Percentiles rank a stretch among this genome's conserved stretches.
phyloP scores from a whole-genome alignment of 2,113 vertebrate species.

The Megaceryle maxima region DNA sequence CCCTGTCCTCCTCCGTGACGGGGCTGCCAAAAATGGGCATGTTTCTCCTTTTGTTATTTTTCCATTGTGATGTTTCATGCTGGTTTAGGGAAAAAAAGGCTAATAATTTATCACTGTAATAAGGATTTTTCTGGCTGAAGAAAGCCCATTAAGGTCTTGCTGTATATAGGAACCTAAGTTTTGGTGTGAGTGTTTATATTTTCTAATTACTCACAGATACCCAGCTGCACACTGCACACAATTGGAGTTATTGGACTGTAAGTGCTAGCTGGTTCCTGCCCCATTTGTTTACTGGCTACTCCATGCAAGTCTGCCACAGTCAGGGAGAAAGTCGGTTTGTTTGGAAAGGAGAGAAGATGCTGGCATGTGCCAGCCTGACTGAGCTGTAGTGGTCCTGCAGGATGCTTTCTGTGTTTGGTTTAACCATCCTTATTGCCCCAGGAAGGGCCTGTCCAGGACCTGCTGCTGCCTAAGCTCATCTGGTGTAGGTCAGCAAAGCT shows the following conservation, averaged over 20 bases:
- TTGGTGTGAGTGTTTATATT: constrained; percentile 36
- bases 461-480: background rate
- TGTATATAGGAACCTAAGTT: constrained; percentile 45
- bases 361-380: background rate
- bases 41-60: constrained; percentile 42
- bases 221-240: too few relatives aligned
- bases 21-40: background rate
- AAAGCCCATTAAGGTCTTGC: constrained; percentile 54
- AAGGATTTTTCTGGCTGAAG: constrained; percentile 57
- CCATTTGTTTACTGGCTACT: constrained; percentile 17
- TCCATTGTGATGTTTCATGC: constrained; percentile 2
- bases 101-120: constrained; percentile 22
- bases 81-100: constrained; percentile 22
- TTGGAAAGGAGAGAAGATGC: background rate
- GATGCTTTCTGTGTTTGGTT: background rate
- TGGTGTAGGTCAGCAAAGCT: background rate
- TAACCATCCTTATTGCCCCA: background rate
- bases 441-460: background rate
- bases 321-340: background rate
- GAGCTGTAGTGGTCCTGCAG: background rate
- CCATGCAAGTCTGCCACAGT: background rate
- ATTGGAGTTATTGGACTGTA: background rate
- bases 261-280: background rate
- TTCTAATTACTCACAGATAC: constrained; percentile 62
- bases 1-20: background rate